Evolutionary conservation across 2,797 vertebrate genomes (phyloP).

Genomic region (Malacoraja senta): DNA sequence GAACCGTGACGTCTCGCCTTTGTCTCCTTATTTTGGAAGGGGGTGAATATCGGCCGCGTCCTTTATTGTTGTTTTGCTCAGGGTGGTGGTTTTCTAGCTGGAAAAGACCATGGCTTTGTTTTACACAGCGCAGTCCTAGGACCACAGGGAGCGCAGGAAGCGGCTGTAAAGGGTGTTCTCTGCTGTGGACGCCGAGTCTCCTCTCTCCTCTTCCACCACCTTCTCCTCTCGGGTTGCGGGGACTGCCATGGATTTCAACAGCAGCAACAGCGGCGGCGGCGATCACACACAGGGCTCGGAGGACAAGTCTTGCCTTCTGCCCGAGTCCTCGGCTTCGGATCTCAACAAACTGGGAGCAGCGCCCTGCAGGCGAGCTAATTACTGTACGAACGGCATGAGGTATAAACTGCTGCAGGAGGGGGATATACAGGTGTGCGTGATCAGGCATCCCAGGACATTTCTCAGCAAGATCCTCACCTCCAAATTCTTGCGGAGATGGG

Average conservation of each 20-base stretch:
- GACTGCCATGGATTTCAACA: slow-evolving; percentile 76
- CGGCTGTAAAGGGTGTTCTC: background rate
- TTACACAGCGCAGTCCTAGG: background rate
- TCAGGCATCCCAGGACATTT: slow-evolving; percentile 92
- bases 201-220: background rate
- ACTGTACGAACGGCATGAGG: slow-evolving; percentile 82
- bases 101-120: background rate
- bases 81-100: background rate
- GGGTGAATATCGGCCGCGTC: background rate
- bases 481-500: slow-evolving; percentile 91
- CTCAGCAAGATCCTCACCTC: slow-evolving; percentile 98
- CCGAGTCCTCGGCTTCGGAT: slow-evolving; percentile 70
- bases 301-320: slow-evolving; percentile 85
- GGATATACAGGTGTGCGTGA: slow-evolving; percentile 96
- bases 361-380: slow-evolving; percentile 72
- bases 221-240: no score
- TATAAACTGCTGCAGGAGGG: slow-evolving; percentile 97
- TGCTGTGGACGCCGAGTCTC: background rate
- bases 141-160: background rate
- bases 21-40: background rate
- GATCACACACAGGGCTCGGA: slow-evolving; percentile 76
- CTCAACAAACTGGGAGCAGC: slow-evolving; percentile 71
- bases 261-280: slow-evolving; percentile 51
- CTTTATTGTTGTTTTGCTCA: background rate
- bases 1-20: slow-evolving; percentile 24